These are phyloP conservation scores for Syndactyla subalaris DNA, from an alignment of 2,797 vertebrate genomes.

Conservation along the genomic window DNA sequence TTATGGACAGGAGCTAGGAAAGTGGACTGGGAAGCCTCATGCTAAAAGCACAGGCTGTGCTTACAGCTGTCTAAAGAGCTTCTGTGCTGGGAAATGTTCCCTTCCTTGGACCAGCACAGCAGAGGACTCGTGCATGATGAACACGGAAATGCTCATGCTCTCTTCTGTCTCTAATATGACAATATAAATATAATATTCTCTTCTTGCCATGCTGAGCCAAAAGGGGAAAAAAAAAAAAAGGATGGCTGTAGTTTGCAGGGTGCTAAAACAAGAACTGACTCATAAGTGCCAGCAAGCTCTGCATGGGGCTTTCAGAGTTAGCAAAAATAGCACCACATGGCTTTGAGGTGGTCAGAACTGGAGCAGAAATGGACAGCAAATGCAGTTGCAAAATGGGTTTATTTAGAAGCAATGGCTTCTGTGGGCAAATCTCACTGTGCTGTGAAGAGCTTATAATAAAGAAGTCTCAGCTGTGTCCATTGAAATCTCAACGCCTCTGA, in stretches of 20 bases:
- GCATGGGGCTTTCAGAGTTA: neutral
- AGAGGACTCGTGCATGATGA: neutral
- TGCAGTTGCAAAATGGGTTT: neutral
- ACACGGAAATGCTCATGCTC: neutral
- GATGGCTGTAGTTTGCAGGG: neutral
- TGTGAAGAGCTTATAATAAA: neutral
- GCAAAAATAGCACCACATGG: rapidly evolving
- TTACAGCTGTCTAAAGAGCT: neutral
- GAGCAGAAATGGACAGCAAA: neutral
- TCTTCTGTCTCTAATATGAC: neutral
- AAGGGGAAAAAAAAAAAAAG: neutral
- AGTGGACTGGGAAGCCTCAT: neutral
- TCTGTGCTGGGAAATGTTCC: neutral
- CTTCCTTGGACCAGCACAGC: neutral
- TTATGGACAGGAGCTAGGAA: neutral
- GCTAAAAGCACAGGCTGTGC: neutral
- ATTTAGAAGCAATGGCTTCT: neutral
- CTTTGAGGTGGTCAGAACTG: neutral
- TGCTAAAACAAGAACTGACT: neutral
- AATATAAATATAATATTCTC: neutral
- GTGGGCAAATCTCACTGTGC: neutral
- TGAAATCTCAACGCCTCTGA: neutral
- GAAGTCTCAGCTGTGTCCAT: neutral
- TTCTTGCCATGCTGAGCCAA: neutral
- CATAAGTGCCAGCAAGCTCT: neutral